These are phyloP conservation scores for Zootoca vivipara DNA, from an alignment of 2,113 vertebrate genomes.

Conservation along the genomic window DNA sequence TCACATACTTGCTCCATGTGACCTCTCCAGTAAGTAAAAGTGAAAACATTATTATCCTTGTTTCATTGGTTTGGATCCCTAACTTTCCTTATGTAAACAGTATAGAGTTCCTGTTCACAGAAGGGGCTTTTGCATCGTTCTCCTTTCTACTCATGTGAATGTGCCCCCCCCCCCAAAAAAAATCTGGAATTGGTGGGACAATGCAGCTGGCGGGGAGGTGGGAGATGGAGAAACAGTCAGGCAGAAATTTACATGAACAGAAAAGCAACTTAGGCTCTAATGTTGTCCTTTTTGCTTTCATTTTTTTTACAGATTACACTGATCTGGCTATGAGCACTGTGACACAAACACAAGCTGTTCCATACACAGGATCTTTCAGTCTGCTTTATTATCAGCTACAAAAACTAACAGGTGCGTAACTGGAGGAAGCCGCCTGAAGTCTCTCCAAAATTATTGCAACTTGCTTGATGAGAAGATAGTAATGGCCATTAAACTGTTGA, in stretches of 20 bases:
- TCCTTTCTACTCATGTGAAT: background rate
- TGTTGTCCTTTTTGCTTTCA: background rate
- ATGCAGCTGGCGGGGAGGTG: background rate
- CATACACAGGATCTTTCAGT: conserved; percentile 89
- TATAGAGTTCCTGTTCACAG: background rate
- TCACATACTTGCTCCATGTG: conserved; percentile 93
- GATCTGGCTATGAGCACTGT: conserved; percentile 94
- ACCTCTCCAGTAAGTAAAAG: conserved; percentile 89
- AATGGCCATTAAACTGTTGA: background rate
- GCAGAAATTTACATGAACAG: background rate
- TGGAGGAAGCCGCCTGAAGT: rapidly evolving
- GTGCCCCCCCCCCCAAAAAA: background rate
- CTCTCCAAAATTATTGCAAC: background rate
- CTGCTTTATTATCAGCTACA: conserved; percentile 89
- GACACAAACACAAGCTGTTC: conserved; percentile 94
- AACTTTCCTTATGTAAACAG: background rate
- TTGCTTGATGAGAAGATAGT: background rate
- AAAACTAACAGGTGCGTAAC: conserved; percentile 84
- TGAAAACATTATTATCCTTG: background rate
- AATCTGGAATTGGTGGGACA: background rate
- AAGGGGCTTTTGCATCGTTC: background rate
- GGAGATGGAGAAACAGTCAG: background rate
- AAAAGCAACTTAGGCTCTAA: background rate
- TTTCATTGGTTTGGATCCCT: background rate
- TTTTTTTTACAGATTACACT: conserved; percentile 84